Base-by-base conservation (phyloP, 2,888 invertebrate species). In the Xanthia icteritia region DNA sequence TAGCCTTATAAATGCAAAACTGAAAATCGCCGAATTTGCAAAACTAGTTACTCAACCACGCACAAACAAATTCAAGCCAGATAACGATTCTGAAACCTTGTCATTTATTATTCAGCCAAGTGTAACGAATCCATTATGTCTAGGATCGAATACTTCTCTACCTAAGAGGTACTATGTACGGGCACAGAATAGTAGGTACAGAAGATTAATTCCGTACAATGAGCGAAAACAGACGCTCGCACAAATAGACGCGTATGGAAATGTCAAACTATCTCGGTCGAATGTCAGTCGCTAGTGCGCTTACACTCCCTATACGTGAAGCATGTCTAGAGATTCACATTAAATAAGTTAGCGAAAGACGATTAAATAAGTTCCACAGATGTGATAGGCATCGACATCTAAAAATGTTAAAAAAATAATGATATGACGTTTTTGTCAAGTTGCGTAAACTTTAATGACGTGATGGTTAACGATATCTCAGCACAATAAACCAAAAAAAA, bases 41-140 rank as follows among this genome's bases (percentile, higher is more conserved):
- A 17, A 9, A 5, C 23, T 23, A 48, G 15, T 31, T 5, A 73
- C 27, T 65, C 15, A 51, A 48, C 48, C 54, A 56, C 36, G 15
- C 64, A 81, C 58, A 56, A 63, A 56, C 23, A 56, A 82, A 82
- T 15, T 56, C 31, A 81, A 56, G n/a, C 2, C 15, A 48, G 56
- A 67, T 42, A 77, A 48, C 8, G 56, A 63, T 67, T 66, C 61
- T 51, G 61, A 36, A 65, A 75, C 48, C 66, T 42, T 51, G 27
- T 67, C 78, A 83, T 79, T 67, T 63, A 42, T 83, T 83, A 83
- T 58, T 67, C 78, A 77, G 39, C 36, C 61, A 83, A 77, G 83
- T 83, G 79, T 67, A 51, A 56, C 56, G 23, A 56, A 42, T 78
- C 78, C 51, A 67, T 78, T 79, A 67, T n/a, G 48, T 23, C 23